A percentile compares a stretch with the other conserved stretches of the same genome.
phyloP scores from a whole-genome alignment of 2,113 vertebrate genomes.

The Columba janthina region DNA sequence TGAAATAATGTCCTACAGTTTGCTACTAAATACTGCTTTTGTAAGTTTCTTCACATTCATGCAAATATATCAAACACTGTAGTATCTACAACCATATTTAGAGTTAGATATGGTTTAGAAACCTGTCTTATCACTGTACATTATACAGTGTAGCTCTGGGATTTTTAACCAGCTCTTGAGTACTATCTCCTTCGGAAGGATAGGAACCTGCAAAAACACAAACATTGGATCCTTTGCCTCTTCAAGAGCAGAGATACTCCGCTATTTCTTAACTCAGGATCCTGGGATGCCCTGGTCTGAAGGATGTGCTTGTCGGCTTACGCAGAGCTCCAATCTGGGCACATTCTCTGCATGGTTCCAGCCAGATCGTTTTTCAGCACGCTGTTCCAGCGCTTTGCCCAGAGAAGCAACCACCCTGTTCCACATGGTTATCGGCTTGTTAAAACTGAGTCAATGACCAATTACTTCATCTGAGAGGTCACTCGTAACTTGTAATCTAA shows the following conservation, averaged over 20 bases:
- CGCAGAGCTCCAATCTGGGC: neutral
- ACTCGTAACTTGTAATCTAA: neutral
- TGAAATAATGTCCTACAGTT: neutral
- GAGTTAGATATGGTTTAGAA: neutral
- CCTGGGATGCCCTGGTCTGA: fast-evolving
- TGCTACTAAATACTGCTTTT: neutral
- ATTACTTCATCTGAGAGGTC: constrained; percentile 18
- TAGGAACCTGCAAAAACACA: neutral
- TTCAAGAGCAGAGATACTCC: neutral
- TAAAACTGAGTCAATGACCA: constrained; percentile 6
- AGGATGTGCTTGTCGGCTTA: neutral
- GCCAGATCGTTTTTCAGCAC: neutral
- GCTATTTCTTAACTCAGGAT: neutral
- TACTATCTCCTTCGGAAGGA: neutral
- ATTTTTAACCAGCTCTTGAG: neutral
- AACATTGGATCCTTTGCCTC: neutral
- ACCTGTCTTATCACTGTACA: neutral
- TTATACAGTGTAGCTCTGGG: neutral
- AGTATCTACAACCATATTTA: neutral
- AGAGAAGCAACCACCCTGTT: neutral
- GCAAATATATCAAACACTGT: neutral
- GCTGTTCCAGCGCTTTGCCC: neutral
- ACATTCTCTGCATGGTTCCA: fast-evolving
- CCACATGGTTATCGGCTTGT: neutral
- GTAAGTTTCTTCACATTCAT: neutral